phyloP scores from a whole-genome alignment of 1,140 invertebrate species.

The Brachionus calyciflorus region DNA sequence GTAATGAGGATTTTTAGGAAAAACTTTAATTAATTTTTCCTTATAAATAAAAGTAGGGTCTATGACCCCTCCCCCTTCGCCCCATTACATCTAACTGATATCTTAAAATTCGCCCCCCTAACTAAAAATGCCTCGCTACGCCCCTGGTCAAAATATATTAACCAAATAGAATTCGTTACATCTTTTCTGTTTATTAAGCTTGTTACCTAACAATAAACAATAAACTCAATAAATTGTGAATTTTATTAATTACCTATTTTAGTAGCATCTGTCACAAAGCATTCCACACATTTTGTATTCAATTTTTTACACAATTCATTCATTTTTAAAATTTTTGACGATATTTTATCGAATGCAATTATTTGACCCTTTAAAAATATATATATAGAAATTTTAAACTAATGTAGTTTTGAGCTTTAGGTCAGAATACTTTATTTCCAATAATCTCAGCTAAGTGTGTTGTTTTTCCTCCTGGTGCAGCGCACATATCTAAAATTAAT shows the following conservation, averaged over 20 bases:
- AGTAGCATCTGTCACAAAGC: conserved; percentile 83
- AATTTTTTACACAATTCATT: conserved; percentile 93
- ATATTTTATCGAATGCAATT: conserved; percentile 92
- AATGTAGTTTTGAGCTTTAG: background rate
- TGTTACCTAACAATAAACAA: too few relatives aligned
- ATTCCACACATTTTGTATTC: conserved; percentile 88
- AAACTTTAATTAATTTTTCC: too few relatives aligned
- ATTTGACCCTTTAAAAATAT: conserved; percentile 69
- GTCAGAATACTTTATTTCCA: conserved; percentile 76
- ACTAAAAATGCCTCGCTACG: too few relatives aligned
- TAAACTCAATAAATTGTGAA: too few relatives aligned
- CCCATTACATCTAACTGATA: too few relatives aligned
- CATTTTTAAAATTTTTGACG: conserved; percentile 83
- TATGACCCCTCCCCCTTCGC: too few relatives aligned
- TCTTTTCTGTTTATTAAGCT: too few relatives aligned
- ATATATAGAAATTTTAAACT: background rate
- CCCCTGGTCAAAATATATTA: too few relatives aligned
- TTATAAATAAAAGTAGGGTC: too few relatives aligned
- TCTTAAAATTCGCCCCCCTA: too few relatives aligned
- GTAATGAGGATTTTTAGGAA: too few relatives aligned
- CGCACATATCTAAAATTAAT: conserved; percentile 89
- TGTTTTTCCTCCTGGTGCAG: conserved; percentile 96
- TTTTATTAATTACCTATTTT: conserved; percentile 61
- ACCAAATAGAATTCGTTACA: too few relatives aligned
- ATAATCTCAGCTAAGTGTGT: conserved; percentile 93